Evolutionary conservation across 2,113 vertebrate species (phyloP).

Genomic region (Misgurnus anguillicaudatus): DNA sequence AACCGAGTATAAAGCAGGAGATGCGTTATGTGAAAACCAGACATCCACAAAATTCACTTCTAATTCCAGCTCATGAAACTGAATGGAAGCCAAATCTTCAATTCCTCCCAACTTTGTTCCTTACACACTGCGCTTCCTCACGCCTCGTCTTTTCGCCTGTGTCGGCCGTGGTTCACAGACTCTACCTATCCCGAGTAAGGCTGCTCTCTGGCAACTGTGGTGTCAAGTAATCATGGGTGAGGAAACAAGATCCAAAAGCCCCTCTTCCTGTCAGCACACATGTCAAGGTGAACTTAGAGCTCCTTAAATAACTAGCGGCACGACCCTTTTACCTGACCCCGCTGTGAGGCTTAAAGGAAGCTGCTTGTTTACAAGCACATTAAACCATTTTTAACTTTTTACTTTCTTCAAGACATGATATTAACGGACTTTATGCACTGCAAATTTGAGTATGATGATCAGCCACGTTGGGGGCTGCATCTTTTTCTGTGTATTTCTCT

Average conservation of each 20-base stretch:
- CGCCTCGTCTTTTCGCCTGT: slow-evolving; percentile 30
- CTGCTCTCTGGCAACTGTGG: slow-evolving; percentile 69
- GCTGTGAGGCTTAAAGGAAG: slow-evolving; percentile 65
- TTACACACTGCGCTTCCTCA: slow-evolving; percentile 22
- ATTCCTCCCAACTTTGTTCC: background rate
- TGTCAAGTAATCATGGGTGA: slow-evolving; percentile 69
- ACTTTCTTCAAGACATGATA: slow-evolving; percentile 40
- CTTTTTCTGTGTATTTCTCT: slow-evolving; percentile 39
- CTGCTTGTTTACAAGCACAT: slow-evolving; percentile 64
- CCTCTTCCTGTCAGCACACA: slow-evolving; percentile 76
- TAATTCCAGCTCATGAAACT: slow-evolving; percentile 7
- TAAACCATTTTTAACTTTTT: slow-evolving; percentile 45
- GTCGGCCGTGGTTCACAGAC: slow-evolving; percentile 22
- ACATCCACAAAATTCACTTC: slow-evolving; percentile 44
- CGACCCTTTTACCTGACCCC: slow-evolving; percentile 59
- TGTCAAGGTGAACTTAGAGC: slow-evolving; percentile 78
- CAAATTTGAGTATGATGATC: slow-evolving; percentile 41
- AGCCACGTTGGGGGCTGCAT: background rate
- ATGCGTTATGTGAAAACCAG: slow-evolving; percentile 63
- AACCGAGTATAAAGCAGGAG: background rate
- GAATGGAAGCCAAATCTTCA: background rate
- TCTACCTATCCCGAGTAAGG: slow-evolving; percentile 60
- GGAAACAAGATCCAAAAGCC: slow-evolving; percentile 71
- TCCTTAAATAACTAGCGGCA: slow-evolving; percentile 71
- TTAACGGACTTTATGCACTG: slow-evolving; percentile 51